Conservation (phyloP, 1,140 invertebrate species). For the Centruroides sculpturatus region DNA sequence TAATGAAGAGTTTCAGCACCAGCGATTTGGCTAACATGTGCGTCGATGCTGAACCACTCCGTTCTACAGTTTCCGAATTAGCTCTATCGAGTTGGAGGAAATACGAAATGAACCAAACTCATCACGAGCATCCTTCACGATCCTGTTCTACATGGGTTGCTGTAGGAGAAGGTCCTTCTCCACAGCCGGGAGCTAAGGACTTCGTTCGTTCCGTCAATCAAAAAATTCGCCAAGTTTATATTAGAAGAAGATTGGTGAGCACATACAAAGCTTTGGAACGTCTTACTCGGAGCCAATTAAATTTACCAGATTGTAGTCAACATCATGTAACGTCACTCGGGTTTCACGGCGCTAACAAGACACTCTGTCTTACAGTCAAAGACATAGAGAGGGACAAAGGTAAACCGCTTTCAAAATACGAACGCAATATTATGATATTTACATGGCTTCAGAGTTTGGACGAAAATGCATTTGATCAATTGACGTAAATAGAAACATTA, state of each 20-base stretch:
- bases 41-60: constrained; percentile 6
- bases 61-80: constrained; percentile 16
- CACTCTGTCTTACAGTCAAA: constrained; percentile 43
- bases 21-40: constrained; percentile 41
- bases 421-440: constrained; percentile 83
- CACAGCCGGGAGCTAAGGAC: constrained; percentile 52
- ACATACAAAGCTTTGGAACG: constrained; percentile 66
- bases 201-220: constrained; percentile 64
- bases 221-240: constrained; percentile 59
- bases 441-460: constrained; percentile 78
- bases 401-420: constrained; percentile 68
- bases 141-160: constrained; percentile 78
- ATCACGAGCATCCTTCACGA: constrained; percentile 50
- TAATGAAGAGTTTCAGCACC: constrained; percentile 65
- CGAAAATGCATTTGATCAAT: constrained; percentile 39
- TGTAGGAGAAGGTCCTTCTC: constrained; percentile 56
- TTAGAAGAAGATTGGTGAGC: constrained; percentile 52
- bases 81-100: constrained; percentile 15
- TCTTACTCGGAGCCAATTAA: constrained; percentile 65
- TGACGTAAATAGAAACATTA: neutral
- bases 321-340: constrained; percentile 12
- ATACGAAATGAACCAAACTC: constrained; percentile 17
- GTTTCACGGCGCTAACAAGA: constrained; percentile 12
- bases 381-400: constrained; percentile 67
- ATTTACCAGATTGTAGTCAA: constrained; percentile 2